Evolutionary conservation across 1,140 invertebrate genomes (phyloP).

Genomic region (Macrostomum lignano): DNA sequence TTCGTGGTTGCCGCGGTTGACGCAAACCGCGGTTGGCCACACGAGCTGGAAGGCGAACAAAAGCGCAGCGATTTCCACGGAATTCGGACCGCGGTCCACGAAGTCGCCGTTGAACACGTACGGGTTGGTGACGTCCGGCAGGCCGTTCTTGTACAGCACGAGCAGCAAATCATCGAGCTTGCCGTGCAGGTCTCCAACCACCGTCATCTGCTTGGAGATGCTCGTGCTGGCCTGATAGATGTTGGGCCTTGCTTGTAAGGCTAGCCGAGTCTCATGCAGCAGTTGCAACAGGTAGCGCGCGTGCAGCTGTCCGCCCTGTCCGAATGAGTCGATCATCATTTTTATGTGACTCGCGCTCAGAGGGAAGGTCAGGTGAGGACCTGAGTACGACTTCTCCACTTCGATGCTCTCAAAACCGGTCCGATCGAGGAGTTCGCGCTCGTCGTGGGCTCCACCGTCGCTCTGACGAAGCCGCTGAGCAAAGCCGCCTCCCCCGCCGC

Average conservation of each 20-base stretch:
- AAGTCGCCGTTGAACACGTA: slow-evolving; percentile 81
- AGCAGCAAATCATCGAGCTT: slow-evolving; percentile 62
- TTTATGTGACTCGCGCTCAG: slow-evolving; percentile 44
- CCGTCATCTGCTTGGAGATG: too few relatives aligned
- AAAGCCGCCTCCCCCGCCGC: slow-evolving; percentile 10
- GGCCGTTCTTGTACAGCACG: slow-evolving; percentile 54
- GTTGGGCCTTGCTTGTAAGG: slow-evolving; percentile 46
- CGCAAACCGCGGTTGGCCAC: slow-evolving; percentile 48
- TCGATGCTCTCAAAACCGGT: too few relatives aligned
- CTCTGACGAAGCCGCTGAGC: slow-evolving; percentile 8
- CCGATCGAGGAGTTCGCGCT: too few relatives aligned
- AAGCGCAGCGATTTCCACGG: slow-evolving; percentile 48
- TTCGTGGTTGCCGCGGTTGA: too few relatives aligned
- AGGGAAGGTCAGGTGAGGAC: slow-evolving; percentile 42
- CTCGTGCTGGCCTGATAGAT: slow-evolving; percentile 47
- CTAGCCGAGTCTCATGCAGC: too few relatives aligned
- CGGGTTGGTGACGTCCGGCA: too few relatives aligned
- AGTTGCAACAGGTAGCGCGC: too few relatives aligned
- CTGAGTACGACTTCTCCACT: slow-evolving; percentile 40
- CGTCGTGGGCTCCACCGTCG: too few relatives aligned
- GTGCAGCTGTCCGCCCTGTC: too few relatives aligned
- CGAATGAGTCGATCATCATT: too few relatives aligned
- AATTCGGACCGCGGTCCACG: slow-evolving; percentile 54
- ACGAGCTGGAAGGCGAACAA: slow-evolving; percentile 46
- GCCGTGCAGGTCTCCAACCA: slow-evolving; percentile 64